Evolutionary conservation across 2,797 vertebrate species (phyloP), one percentile per base, ranked within the genome.

Genomic region (Dendrocincla fuliginosa): DNA sequence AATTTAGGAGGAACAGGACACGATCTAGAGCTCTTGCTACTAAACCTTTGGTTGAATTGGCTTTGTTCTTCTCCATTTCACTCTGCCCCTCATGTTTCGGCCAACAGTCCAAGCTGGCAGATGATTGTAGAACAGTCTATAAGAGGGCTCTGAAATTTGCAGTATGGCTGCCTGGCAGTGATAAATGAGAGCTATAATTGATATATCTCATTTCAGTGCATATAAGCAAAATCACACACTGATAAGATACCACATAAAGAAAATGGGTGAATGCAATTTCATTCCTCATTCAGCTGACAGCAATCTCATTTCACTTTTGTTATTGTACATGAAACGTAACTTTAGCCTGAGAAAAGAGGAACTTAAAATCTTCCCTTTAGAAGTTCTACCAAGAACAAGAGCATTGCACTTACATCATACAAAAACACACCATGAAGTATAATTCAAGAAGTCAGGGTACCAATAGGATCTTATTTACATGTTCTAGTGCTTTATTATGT

Each of bases 221-320:
- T 67, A 86, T 79, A 92, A 96, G 89, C 47, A 95, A 92, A 95
- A 91, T 95, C 87, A 81, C 42, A 85, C 22, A 55, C 73, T 84
- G 92, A 91, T 94, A 93, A 95, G 84, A 93, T 76, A 97, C 87
- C 46, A 28, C 42, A 70, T 37, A 95, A 87, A 94, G 87, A 95
- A 90, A 94, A 94, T 28, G 65, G 47, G 22, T 88, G 47, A 89
- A 88, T 69, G 41, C 27, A 92, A 74, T 69, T 82, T 92, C 44
- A 44, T 91, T 89, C 56, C 11, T 91, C 65, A 67, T 89, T 92
- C 73, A 82, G 24, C 28, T 82, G 92, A 96, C 87, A 94, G 44
- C 47, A 82, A 95, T 96, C 95, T 95, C 87, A 89, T 86, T 93
- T 91, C 65, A 86, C 76, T 90, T 91, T 55, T 92, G 46, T 93